A percentile compares a stretch with the other conserved stretches of the same genome.
phyloP scores from a whole-genome alignment of 2,888 invertebrate genomes.

The Malacosoma neustria region DNA sequence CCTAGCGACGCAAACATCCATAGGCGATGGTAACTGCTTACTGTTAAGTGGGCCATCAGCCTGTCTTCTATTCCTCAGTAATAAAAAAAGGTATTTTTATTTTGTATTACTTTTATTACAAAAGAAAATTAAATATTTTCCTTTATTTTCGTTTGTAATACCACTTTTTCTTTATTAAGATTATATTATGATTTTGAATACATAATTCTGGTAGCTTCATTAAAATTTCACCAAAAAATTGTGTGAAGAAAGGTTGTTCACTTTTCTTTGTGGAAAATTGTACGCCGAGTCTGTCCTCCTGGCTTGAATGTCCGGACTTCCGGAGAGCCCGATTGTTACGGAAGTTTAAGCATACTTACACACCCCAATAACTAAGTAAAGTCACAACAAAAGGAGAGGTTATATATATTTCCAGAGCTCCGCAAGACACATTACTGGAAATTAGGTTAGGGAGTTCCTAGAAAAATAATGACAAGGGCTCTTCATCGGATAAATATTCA shows the following conservation, averaged over 20 bases:
- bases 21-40: too few relatives aligned
- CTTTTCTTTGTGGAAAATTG: constrained; percentile 2
- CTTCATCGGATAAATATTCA: constrained; percentile 54
- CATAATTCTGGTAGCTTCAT: background rate
- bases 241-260: background rate
- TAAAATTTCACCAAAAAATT: background rate
- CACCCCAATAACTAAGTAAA: background rate
- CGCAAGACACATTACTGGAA: constrained; percentile 49
- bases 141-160: background rate
- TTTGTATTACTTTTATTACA: background rate
- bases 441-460: constrained; percentile 50
- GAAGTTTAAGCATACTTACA: background rate
- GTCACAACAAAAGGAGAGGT: background rate
- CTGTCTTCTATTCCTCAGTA: too few relatives aligned
- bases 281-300: background rate
- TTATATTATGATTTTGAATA: too few relatives aligned
- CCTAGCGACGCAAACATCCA: too few relatives aligned
- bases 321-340: background rate
- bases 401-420: constrained; percentile 21
- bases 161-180: too few relatives aligned
- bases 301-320: background rate
- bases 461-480: constrained; percentile 47
- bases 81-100: background rate
- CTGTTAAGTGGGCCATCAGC: too few relatives aligned
- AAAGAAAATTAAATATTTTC: background rate